A percentile compares a stretch with the other conserved stretches of the same genome.
phyloP scores from a whole-genome alignment of 2,113 vertebrate genomes.

The Paedocypris sp. region DNA sequence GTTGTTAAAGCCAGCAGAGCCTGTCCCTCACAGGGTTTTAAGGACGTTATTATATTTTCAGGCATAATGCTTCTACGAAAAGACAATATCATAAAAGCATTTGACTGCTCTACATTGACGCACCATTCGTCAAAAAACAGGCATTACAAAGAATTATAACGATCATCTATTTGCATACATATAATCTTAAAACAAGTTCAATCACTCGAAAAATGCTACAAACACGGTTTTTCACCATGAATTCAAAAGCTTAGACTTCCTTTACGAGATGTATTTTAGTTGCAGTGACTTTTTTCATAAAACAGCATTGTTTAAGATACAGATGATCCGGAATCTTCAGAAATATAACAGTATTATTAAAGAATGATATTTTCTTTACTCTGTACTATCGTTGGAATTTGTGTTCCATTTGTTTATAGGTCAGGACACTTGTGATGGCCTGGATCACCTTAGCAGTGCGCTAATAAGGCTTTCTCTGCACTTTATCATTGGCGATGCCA shows the following conservation, averaged over 20 bases:
- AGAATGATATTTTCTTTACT: constrained; percentile 8
- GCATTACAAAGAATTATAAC: no score
- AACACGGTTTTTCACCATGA: no score
- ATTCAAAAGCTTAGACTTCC: no score
- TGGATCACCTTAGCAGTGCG: not conserved
- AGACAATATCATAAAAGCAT: not conserved
- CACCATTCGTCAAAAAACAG: not conserved
- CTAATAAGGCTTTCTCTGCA: not conserved
- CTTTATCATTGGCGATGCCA: constrained; percentile 7
- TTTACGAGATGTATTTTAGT: no score
- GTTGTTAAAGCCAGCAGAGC: not conserved
- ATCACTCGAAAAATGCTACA: no score
- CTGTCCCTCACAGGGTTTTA: not conserved
- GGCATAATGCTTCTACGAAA: not conserved
- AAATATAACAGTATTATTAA: not conserved
- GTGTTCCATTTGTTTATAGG: not conserved
- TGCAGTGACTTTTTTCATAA: constrained; percentile 19
- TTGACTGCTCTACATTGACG: no score
- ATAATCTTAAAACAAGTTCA: no score
- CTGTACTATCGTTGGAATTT: not conserved
- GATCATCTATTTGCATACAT: not conserved
- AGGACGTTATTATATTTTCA: not conserved
- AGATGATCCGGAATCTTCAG: not conserved
- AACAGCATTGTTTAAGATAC: not conserved
- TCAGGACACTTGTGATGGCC: not conserved